Evolutionary conservation across 2,113 vertebrate genomes (phyloP).

Genomic region (Campylomormyrus numenius): DNA sequence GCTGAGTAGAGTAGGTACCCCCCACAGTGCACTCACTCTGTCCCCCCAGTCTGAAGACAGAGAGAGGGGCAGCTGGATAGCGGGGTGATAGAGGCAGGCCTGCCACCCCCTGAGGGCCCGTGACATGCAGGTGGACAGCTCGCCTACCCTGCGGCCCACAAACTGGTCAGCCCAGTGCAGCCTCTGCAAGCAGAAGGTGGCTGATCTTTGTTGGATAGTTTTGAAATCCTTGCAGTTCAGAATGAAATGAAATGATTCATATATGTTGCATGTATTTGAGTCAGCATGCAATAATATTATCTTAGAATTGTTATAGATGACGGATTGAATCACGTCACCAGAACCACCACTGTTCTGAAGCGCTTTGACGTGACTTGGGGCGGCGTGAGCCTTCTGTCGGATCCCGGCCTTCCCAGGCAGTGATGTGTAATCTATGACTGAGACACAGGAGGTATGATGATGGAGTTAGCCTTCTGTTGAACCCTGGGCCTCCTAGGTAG

Average conservation of each 20-base stretch:
- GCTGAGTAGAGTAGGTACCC: not conserved
- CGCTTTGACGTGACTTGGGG: not conserved
- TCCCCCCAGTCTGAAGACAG: not conserved
- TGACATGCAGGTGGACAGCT: not conserved
- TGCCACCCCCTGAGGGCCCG: not conserved
- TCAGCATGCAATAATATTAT: not conserved
- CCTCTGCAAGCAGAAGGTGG: not conserved
- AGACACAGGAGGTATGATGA: not conserved
- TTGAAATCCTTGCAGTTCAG: not conserved
- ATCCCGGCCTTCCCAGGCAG: not conserved
- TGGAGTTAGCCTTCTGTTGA: not conserved
- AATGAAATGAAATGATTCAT: not conserved
- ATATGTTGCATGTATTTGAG: not conserved
- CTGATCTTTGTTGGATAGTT: not conserved
- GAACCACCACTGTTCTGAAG: not conserved
- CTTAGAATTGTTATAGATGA: not conserved
- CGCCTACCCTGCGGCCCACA: not conserved
- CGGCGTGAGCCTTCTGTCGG: not conserved
- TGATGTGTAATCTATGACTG: not conserved
- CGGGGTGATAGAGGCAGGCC: not conserved
- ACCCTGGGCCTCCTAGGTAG: not conserved
- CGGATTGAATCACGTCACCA: not conserved
- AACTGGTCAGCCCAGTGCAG: not conserved
- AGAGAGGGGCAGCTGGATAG: not conserved
- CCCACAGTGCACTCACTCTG: not conserved